Evolutionary conservation across 2,888 invertebrate genomes (phyloP), one percentile per base, ranked within the genome.

Genomic region (Ditula angustiorana): DNA sequence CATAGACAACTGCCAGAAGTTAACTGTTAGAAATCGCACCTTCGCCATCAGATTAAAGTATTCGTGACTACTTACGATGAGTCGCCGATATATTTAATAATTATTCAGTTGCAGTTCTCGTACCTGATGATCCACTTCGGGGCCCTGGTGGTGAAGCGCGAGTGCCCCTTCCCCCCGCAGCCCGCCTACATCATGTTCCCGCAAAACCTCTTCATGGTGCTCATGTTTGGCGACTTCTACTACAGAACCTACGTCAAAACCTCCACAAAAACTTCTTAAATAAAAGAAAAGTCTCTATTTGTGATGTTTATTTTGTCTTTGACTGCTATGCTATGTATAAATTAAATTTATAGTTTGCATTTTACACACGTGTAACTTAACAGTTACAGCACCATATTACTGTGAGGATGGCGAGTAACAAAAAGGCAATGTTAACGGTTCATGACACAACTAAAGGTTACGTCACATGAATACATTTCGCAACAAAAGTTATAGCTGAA

Each of bases 201-300:
- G 0, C 96, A 96, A 77, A 95, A 95, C 79, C 70, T 94, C 0
- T 94, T 95, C 74, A 95, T 96, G 94, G 85, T 95, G 7, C 75
- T 94, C n/a, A 82, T 96, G 23, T 96, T 96, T 77, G 81, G 86
- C 4, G 95, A 96, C 71, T 96, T 96, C 83, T 96, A 96, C 75
- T 93, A 93, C 71, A 93, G 93, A 59, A 75, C 95, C 0, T 96
- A 96, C 74, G 76, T 94, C 11, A 83, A 80, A 57, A 76, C 78
- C 35, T 11, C 74, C 0, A 76, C 78, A 61, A 72, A 71, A 19
- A 16, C 19, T 41, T 10, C 41, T 41, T 41, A 41, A 23, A 52
- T 30, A 16, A 24, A 61, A 55, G 55, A 26, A 35, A 19, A 13
- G 2, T 11, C 2, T 16, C 5, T 3, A 35, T 61, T 37, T 35